Conservation (phyloP, 1,140 invertebrate species). For the Marisa cornuarietis region DNA sequence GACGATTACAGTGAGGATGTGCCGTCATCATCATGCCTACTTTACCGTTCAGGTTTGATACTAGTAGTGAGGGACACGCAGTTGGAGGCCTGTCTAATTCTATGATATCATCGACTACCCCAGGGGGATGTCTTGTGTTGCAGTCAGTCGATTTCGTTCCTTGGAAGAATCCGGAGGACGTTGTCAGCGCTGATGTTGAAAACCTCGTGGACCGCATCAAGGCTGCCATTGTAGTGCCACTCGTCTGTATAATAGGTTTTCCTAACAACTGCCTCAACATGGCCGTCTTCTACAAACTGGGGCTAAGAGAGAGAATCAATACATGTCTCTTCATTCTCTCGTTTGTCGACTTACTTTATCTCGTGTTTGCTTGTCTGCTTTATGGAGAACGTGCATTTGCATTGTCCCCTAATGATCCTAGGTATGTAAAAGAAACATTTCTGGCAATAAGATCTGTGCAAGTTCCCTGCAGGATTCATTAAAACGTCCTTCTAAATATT, state of each 20-base stretch:
- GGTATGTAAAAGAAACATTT: background rate
- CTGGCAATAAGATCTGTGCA: background rate
- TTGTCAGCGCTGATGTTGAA: background rate
- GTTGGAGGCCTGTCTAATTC: no score
- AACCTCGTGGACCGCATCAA: background rate
- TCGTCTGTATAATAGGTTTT: background rate
- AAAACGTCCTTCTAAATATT: background rate
- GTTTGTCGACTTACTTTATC: background rate
- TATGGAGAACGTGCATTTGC: constrained; percentile 7
- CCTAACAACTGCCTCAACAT: constrained; percentile 11
- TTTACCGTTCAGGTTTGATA: no score
- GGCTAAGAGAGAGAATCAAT: constrained; percentile 10
- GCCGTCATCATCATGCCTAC: no score
- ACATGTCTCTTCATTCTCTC: constrained; percentile 11
- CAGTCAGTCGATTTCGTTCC: background rate
- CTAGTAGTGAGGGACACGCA: no score
- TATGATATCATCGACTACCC: no score
- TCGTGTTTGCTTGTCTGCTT: background rate
- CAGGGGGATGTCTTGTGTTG: background rate
- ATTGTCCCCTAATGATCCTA: background rate
- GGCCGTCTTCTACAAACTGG: constrained; percentile 12
- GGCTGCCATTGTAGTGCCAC: background rate
- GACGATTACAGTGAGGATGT: no score
- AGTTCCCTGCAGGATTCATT: no score
- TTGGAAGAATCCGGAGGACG: background rate